phyloP scores from a whole-genome alignment of 2,797 vertebrate species.

The Acrocephalus scirpaceus region DNA sequence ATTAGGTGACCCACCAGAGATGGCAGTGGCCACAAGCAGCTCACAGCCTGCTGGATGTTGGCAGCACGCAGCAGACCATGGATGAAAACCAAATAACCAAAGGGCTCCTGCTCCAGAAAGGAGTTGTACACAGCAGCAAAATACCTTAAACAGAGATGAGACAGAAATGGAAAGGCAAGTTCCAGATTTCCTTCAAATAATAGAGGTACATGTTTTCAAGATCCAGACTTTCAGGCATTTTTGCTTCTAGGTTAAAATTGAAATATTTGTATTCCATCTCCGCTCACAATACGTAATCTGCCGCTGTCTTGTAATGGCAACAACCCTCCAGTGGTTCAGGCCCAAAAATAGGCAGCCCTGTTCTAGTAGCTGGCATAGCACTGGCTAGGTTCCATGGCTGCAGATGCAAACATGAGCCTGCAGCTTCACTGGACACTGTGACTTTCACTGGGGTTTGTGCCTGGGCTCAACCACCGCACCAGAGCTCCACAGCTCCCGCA shows the following conservation, averaged over 20 bases:
- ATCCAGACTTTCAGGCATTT: neutral
- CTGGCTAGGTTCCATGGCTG: rapidly evolving
- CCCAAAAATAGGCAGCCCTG: neutral
- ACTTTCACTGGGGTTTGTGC: neutral
- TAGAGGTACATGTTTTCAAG: neutral
- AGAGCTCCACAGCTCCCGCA: neutral
- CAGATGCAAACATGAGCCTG: neutral
- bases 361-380: neutral
- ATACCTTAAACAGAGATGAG: neutral
- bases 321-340: neutral
- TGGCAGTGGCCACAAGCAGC: neutral
- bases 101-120: neutral
- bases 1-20: neutral
- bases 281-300: neutral
- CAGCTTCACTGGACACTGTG: neutral
- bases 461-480: neutral
- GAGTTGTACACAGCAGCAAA: neutral
- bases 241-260: neutral
- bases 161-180: neutral
- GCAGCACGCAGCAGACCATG: rapidly evolving
- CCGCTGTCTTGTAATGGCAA: neutral
- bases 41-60: neutral
- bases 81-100: neutral
- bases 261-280: neutral
- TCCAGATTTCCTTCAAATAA: neutral